Evolutionary conservation across 2,888 invertebrate species (phyloP).

Genomic region (Linnaemya tessellans): DNA sequence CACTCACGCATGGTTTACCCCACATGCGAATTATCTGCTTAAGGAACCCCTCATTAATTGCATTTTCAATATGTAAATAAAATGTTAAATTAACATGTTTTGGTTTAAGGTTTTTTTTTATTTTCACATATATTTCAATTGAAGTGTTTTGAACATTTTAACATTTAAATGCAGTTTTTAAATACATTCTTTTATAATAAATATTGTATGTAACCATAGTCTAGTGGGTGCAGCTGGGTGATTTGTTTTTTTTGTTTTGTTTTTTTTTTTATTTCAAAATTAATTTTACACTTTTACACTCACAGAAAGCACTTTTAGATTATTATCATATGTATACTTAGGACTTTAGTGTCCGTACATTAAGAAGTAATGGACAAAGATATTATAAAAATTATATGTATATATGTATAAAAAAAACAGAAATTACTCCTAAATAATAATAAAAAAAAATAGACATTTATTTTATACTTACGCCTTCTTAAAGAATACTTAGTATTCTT

Average conservation of each 20-base stretch:
- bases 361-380: constrained; percentile 15
- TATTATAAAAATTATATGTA: constrained; percentile 11
- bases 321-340: not conserved
- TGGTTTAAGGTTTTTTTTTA: constrained; percentile 14
- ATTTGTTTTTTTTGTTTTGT: too few species aligned
- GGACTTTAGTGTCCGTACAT: constrained; percentile 10
- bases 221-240: not conserved
- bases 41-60: not conserved
- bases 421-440: constrained; percentile 32
- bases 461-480: constrained; percentile 61
- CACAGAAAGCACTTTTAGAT: not conserved
- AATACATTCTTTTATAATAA: constrained; percentile 46
- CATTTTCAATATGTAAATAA: not conserved
- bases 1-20: too few species aligned
- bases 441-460: constrained; percentile 52
- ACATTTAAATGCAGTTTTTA: constrained; percentile 59
- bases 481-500: constrained; percentile 66
- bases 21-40: too few species aligned
- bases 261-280: not conserved
- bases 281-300: not conserved
- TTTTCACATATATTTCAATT: constrained; percentile 11
- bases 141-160: constrained; percentile 48
- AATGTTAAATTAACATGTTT: not conserved
- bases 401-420: constrained; percentile 31
- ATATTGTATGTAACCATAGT: not conserved